These are phyloP conservation scores for Crossaster papposus DNA, from an alignment of 53 echinoderm and acorn worm species.

Conservation along the genomic window DNA sequence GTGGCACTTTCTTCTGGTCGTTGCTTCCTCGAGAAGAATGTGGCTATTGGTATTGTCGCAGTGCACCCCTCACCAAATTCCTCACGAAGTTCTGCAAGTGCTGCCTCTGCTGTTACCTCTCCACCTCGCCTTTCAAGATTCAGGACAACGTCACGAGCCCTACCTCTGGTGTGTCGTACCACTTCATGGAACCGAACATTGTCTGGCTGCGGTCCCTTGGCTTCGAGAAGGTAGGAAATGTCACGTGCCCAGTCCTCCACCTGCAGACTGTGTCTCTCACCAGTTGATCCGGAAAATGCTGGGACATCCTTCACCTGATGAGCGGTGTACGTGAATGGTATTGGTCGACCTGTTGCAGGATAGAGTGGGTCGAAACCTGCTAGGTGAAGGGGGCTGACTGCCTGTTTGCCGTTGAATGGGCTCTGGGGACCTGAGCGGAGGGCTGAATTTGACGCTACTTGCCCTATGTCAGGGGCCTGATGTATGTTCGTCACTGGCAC, in stretches of 20 bases:
- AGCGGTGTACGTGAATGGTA: too few relatives aligned
- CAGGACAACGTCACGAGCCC: slow-evolving; percentile 40
- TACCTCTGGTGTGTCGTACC: too few relatives aligned
- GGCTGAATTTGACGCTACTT: not conserved
- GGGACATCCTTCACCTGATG: too few relatives aligned
- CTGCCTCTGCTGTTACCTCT: slow-evolving; percentile 3
- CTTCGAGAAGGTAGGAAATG: too few relatives aligned
- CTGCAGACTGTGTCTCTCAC: too few relatives aligned
- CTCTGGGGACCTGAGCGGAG: not conserved
- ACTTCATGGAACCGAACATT: too few relatives aligned
- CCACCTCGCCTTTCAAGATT: slow-evolving; percentile 24
- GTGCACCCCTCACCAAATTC: slow-evolving; percentile 19
- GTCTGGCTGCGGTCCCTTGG: too few relatives aligned
- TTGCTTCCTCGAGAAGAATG: slow-evolving; percentile 35
- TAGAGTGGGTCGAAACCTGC: slow-evolving; percentile 9
- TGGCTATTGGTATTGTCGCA: slow-evolving; percentile 22
- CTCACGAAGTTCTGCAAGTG: slow-evolving; percentile 35
- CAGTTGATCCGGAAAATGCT: too few relatives aligned
- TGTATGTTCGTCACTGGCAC: not conserved
- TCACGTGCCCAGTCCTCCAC: too few relatives aligned
- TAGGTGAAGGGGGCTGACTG: not conserved
- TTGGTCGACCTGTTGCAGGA: too few relatives aligned
- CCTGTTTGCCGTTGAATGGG: not conserved
- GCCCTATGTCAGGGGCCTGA: too few relatives aligned
- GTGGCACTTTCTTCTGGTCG: slow-evolving; percentile 13